phyloP scores from a whole-genome alignment of 1,140 invertebrate genomes.

The Drosophila bipectinata region DNA sequence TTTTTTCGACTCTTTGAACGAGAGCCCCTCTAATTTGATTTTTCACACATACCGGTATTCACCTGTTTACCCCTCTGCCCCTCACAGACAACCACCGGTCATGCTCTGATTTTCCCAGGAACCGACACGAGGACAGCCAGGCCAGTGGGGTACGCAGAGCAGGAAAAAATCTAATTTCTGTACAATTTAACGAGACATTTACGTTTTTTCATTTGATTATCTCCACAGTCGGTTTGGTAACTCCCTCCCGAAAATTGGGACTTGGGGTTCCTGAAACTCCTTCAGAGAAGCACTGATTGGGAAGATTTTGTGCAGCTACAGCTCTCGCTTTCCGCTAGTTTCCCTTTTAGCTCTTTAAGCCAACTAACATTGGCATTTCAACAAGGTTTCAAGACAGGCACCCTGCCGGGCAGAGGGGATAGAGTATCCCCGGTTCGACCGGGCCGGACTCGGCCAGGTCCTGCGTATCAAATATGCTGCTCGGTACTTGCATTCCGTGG shows the following conservation, averaged over 20 bases:
- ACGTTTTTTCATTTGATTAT: slow-evolving; percentile 83
- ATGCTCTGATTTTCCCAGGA: slow-evolving; percentile 75
- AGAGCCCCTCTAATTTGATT: slow-evolving; percentile 67
- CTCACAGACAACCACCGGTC: slow-evolving; percentile 61
- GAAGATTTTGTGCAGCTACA: slow-evolving; percentile 49
- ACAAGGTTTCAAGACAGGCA: background rate
- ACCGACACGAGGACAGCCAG: slow-evolving; percentile 1
- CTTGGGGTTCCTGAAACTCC: background rate
- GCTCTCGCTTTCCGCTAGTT: slow-evolving; percentile 27
- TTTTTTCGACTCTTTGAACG: background rate
- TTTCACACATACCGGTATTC: slow-evolving; percentile 55
- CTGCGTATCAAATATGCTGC: slow-evolving; percentile 25
- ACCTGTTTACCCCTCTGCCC: background rate
- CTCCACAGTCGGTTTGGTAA: slow-evolving; percentile 77
- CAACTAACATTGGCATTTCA: background rate
- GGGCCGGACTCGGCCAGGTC: background rate
- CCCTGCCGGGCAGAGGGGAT: background rate
- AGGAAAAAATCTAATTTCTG: slow-evolving; percentile 81
- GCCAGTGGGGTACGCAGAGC: background rate
- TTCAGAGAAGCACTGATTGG: slow-evolving; percentile 64
- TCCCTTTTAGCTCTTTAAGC: slow-evolving; percentile 4
- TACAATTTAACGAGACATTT: slow-evolving; percentile 83
- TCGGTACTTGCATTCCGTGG: slow-evolving; percentile 71
- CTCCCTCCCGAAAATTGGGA: slow-evolving; percentile 1
- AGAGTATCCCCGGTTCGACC: slow-evolving; percentile 12